Conservation (phyloP, 2,113 vertebrate genomes). For the Albula glossodonta region DNA sequence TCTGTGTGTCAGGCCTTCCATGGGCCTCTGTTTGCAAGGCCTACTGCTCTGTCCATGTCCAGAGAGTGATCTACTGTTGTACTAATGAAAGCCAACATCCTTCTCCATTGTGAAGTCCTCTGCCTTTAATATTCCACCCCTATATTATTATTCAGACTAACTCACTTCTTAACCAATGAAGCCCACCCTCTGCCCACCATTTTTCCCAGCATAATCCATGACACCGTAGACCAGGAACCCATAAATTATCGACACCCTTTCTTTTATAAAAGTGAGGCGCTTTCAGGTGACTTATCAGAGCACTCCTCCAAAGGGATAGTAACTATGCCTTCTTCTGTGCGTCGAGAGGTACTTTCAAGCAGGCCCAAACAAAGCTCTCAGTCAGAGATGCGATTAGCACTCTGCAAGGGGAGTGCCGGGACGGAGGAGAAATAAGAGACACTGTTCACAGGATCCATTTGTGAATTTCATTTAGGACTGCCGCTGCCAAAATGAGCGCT, state of each 20-base stretch:
- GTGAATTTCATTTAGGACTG: neutral
- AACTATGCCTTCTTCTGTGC: neutral
- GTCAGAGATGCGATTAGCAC: neutral
- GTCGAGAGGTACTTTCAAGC: neutral
- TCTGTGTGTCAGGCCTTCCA: neutral
- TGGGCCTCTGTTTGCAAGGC: neutral
- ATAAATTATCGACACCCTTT: neutral
- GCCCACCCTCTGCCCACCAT: neutral
- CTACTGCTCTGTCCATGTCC: neutral
- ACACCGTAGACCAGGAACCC: neutral
- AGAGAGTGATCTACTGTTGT: neutral
- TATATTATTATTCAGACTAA: neutral
- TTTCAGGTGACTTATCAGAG: neutral
- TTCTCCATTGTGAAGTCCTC: neutral
- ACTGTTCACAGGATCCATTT: neutral
- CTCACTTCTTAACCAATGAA: neutral
- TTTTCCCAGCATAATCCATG: neutral
- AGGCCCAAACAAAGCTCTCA: neutral
- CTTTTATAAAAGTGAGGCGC: neutral
- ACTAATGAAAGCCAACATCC: neutral
- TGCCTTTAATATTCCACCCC: neutral
- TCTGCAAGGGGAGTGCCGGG: neutral
- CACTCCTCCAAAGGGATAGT: neutral
- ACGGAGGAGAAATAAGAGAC: neutral
- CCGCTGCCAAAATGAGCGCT: neutral